Percentiles rank a stretch among this genome's conserved stretches.
Conservation (phyloP, 1,140 invertebrate species). For the Oncopeltus fasciatus region DNA sequence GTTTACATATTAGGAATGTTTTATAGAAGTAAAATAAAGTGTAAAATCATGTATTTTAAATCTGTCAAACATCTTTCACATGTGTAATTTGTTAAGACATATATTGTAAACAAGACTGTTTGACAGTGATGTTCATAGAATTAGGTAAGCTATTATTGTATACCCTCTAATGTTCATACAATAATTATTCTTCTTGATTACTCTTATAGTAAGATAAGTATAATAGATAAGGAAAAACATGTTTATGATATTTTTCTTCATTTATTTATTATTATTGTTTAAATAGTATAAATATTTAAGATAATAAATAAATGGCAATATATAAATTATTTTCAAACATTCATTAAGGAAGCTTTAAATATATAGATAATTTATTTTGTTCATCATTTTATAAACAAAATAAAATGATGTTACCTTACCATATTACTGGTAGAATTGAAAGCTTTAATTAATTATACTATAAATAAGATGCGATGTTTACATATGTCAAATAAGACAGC, state of each 20-base stretch:
- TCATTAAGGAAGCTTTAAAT: conserved; percentile 1
- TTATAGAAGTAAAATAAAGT: too few species aligned
- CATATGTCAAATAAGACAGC: background rate
- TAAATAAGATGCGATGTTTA: background rate
- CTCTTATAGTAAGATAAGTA: background rate
- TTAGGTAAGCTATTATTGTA: background rate
- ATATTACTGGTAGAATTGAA: conserved; percentile 4
- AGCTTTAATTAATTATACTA: conserved; percentile 9
- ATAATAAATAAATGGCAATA: conserved; percentile 9
- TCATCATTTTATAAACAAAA: background rate
- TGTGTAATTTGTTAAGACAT: background rate
- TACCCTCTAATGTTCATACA: background rate
- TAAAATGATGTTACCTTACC: background rate
- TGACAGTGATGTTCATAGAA: background rate
- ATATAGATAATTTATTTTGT: conserved; percentile 8
- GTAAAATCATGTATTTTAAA: too few species aligned
- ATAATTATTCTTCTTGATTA: conserved; percentile 4
- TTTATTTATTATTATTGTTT: background rate
- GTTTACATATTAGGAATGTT: too few species aligned
- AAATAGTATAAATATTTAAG: background rate
- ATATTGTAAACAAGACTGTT: conserved; percentile 1
- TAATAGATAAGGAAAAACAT: background rate
- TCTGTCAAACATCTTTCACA: background rate
- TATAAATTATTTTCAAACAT: conserved; percentile 4
- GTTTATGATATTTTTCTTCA: background rate